Evolutionary conservation across 2,797 vertebrate species (phyloP).

Genomic region (Coreius guichenoti): DNA sequence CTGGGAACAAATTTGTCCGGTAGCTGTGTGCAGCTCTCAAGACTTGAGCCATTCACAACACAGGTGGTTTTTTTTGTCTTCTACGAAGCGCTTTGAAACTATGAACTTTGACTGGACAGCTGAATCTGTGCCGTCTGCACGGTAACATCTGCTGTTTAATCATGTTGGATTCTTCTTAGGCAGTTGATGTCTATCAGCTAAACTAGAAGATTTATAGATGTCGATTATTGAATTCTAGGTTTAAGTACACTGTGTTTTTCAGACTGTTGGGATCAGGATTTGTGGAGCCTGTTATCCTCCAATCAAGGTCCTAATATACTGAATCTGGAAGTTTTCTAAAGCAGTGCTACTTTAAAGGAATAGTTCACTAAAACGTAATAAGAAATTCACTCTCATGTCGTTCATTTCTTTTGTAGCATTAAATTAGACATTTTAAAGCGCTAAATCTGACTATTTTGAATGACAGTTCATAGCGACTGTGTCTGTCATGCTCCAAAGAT

Average conservation of each 20-base stretch:
- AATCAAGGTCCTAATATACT: background rate
- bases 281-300: slow-evolving; percentile 37
- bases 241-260: slow-evolving; percentile 11
- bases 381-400: background rate
- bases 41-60: slow-evolving; percentile 62
- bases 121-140: slow-evolving; percentile 62
- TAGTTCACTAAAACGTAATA: background rate
- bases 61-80: slow-evolving; percentile 45
- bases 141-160: slow-evolving; percentile 70
- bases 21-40: slow-evolving; percentile 48
- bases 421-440: background rate
- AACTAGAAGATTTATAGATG: slow-evolving; percentile 26
- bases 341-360: background rate
- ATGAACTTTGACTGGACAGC: slow-evolving; percentile 63
- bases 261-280: background rate
- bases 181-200: slow-evolving; percentile 25
- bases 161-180: slow-evolving; percentile 11
- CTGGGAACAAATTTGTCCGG: slow-evolving; percentile 54
- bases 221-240: slow-evolving; percentile 45
- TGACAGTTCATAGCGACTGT: background rate
- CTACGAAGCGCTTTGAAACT: slow-evolving; percentile 59
- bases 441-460: background rate
- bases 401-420: background rate
- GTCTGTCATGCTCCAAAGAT: background rate
- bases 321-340: background rate